phyloP scores from a whole-genome alignment of 1,140 invertebrate genomes.

The Phocides pigmalion region DNA sequence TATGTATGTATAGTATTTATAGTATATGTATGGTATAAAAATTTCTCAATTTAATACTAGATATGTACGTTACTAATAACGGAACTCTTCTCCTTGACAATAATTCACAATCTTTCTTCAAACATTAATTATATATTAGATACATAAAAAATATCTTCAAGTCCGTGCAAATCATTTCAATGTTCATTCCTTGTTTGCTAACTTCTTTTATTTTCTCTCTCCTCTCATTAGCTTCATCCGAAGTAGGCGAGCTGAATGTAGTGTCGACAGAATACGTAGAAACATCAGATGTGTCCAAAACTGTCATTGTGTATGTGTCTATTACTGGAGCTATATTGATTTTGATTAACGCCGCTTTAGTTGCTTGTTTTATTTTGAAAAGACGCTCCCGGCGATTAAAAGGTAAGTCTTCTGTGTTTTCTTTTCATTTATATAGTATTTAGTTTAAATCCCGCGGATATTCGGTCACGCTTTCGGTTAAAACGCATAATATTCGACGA shows the following conservation, averaged over 20 bases:
- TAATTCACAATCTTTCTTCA: neutral
- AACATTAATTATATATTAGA: neutral
- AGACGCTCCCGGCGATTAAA: slow-evolving; percentile 87
- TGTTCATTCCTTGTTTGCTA: slow-evolving; percentile 59
- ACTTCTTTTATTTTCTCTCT: slow-evolving; percentile 82
- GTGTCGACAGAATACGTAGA: slow-evolving; percentile 88
- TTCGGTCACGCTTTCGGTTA: too few relatives aligned
- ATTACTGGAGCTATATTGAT: slow-evolving; percentile 91
- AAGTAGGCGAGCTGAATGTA: slow-evolving; percentile 84
- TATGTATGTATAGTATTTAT: neutral
- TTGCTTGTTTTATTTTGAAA: slow-evolving; percentile 93
- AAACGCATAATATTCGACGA: too few relatives aligned
- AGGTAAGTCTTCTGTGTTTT: slow-evolving; percentile 81
- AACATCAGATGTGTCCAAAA: slow-evolving; percentile 85
- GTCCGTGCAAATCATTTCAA: slow-evolving; percentile 10
- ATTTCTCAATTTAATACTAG: too few relatives aligned
- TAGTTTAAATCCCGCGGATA: too few relatives aligned
- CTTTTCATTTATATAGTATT: too few relatives aligned
- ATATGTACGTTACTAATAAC: neutral
- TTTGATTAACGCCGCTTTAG: slow-evolving; percentile 91
- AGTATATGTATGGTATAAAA: neutral
- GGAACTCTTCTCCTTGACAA: neutral
- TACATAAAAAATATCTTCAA: slow-evolving; percentile 19
- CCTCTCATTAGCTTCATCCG: slow-evolving; percentile 74
- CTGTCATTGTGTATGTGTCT: slow-evolving; percentile 92